Percentiles rank a stretch among this genome's conserved stretches.
These are phyloP conservation scores for Endomychus coccineus DNA, from an alignment of 2,888 invertebrate species.

Conservation along the genomic window DNA sequence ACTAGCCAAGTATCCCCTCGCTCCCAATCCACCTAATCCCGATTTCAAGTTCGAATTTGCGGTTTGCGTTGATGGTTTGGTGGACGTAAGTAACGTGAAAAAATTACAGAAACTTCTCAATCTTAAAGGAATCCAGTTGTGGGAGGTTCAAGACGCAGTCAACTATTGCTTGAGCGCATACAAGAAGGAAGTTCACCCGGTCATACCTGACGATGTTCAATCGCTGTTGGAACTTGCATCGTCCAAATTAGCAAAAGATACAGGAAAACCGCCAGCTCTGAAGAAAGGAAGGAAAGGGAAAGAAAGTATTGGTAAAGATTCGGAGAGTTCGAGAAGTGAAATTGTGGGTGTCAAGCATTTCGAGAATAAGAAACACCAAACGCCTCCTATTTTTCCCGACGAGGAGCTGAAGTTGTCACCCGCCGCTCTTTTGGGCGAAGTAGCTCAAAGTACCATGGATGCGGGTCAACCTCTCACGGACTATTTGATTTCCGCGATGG, in stretches of 20 bases:
- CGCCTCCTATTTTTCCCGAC: slow-evolving; percentile 8
- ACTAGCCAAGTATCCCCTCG: slow-evolving; percentile 35
- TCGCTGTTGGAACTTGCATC: background rate
- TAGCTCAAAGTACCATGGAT: slow-evolving; percentile 8
- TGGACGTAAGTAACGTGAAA: slow-evolving; percentile 29
- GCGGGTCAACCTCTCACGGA: slow-evolving; percentile 41
- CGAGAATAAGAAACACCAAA: slow-evolving; percentile 9
- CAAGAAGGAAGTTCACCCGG: slow-evolving; percentile 47
- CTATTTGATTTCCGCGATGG: slow-evolving; percentile 49
- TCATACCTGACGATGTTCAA: slow-evolving; percentile 44
- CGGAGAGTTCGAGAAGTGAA: background rate
- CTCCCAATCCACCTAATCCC: slow-evolving; percentile 26
- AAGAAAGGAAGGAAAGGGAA: background rate
- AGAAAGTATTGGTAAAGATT: no score
- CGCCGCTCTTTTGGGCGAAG: slow-evolving; percentile 10
- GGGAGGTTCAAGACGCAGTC: slow-evolving; percentile 44
- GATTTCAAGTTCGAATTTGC: slow-evolving; percentile 32
- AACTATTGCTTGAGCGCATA: slow-evolving; percentile 52
- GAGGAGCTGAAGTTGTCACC: slow-evolving; percentile 11
- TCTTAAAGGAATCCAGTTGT: slow-evolving; percentile 34
- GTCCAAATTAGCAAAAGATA: slow-evolving; percentile 4
- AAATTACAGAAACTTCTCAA: slow-evolving; percentile 34
- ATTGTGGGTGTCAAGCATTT: background rate
- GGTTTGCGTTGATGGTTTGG: slow-evolving; percentile 35
- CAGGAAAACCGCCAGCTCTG: background rate